Evolutionary conservation across 2,888 invertebrate genomes (phyloP).

Genomic region (Neocrepidodera transversa): DNA sequence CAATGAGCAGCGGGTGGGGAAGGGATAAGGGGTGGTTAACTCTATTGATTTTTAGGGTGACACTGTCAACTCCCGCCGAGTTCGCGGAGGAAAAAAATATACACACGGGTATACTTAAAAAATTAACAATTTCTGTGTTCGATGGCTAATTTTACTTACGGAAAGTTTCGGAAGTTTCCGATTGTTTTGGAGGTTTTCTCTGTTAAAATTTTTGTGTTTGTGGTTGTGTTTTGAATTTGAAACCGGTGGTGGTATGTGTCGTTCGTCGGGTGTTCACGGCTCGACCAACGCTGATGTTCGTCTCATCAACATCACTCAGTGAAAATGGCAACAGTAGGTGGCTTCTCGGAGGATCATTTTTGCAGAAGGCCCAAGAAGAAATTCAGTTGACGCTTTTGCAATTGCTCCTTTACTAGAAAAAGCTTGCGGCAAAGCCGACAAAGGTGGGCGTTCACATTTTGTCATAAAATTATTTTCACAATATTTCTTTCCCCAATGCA

Average conservation of each 20-base stretch:
- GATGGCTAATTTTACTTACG: constrained; percentile 29
- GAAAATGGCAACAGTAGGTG: constrained; percentile 64
- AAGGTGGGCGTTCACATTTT: constrained; percentile 54
- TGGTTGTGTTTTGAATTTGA: constrained; percentile 56
- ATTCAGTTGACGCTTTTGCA: constrained; percentile 64
- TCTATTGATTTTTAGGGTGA: constrained; percentile 73
- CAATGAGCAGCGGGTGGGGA: constrained; percentile 60
- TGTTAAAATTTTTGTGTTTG: constrained; percentile 46
- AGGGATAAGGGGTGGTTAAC: constrained; percentile 63
- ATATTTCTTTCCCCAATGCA: too few species aligned
- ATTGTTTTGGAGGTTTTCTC: constrained; percentile 24
- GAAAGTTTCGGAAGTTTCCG: constrained; percentile 27
- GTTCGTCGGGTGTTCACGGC: constrained; percentile 54
- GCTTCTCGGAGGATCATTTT: constrained; percentile 62
- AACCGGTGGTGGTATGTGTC: constrained; percentile 61
- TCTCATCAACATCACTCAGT: constrained; percentile 58
- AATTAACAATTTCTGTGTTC: constrained; percentile 40
- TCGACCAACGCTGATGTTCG: constrained; percentile 55
- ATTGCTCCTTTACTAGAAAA: constrained; percentile 56
- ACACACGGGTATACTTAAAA: constrained; percentile 53
- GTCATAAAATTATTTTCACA: too few species aligned
- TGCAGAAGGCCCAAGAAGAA: constrained; percentile 64
- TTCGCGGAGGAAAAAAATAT: constrained; percentile 63
- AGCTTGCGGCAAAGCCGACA: constrained; percentile 57
- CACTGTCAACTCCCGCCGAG: constrained; percentile 68